Evolutionary conservation across 2,888 invertebrate species (phyloP), one percentile per base, ranked within the genome.

Genomic region (Lycaena phlaeas): DNA sequence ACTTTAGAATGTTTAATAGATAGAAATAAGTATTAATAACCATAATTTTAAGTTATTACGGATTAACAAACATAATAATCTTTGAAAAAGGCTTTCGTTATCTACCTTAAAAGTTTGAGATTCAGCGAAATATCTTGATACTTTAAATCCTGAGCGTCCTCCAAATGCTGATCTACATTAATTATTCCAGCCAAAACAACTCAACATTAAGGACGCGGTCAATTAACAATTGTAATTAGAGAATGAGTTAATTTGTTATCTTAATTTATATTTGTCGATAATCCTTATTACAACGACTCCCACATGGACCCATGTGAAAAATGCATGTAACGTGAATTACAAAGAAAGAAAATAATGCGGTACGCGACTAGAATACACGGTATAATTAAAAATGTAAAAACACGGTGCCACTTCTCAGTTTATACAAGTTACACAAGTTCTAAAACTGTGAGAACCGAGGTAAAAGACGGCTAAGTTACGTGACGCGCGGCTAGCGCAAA

Each of bases 371-470:
- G 65, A 68, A 64, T 60, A 46, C 39, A 41, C 62, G 56, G 53
- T 52, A 64, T 64, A 73, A 75, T 79, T 74, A 74, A 68, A 77
- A 73, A 71, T 71, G 72, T 75, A 73, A 74, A 77, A 78, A 76
- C 65, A 66, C 68, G 72, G 76, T 75, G 75, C 70, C 69, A 77
- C 69, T 76, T 71, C 76, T 82, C 74, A 81, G 79, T 82, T 81
- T 79, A 81, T 75, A 71, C 71, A 74, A 69, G 79, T 84, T 81
- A 73, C 78, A 70, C 79, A 74, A 78, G 78, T 75, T 64, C 61
- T 59, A 59, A 53, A 54, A 74, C 73, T 79, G 81, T 82, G 82
- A 82, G 82, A 84, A 79, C 82, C 67, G 56, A 73, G 59, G 49
- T 65, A 63, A 62, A 64, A 77, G 42, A 67, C 76, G 72, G 62